Percentiles rank a stretch among this genome's conserved stretches.
phyloP scores from a whole-genome alignment of 1,140 invertebrate genomes.

The Eumaeus atala region DNA sequence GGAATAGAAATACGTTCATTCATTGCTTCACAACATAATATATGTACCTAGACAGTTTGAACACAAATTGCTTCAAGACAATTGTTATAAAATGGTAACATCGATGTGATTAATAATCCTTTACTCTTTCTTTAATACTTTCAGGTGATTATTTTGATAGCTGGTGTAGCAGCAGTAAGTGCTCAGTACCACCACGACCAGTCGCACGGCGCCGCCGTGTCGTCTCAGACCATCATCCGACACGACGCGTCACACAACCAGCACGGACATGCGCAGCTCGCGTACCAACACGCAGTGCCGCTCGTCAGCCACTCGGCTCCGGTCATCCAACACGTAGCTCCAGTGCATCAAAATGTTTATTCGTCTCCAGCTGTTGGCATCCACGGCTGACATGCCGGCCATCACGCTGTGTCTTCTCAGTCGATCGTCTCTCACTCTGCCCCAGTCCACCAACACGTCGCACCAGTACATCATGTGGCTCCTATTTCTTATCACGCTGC shows the following conservation, averaged over 20 bases:
- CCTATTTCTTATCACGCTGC: conserved; percentile 28
- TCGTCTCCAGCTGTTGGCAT: too few species aligned
- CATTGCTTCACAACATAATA: too few species aligned
- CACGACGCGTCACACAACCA: conserved; percentile 31
- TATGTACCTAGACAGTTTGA: too few species aligned
- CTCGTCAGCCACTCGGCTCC: neutral
- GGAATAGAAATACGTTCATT: too few species aligned
- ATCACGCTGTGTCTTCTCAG: neutral
- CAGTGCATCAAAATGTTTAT: too few species aligned
- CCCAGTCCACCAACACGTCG: conserved; percentile 14
- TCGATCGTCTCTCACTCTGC: conserved; percentile 9
- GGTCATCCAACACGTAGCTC: too few species aligned
- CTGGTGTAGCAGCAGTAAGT: conserved; percentile 12
- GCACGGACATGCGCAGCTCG: conserved; percentile 5
- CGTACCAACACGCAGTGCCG: neutral
- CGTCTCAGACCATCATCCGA: conserved; percentile 42
- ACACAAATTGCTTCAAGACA: too few species aligned
- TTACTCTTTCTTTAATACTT: neutral
- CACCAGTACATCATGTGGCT: conserved; percentile 25
- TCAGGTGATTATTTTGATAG: conserved; percentile 16
- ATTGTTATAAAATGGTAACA: too few species aligned
- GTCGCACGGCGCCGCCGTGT: conserved; percentile 31
- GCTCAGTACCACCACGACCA: conserved; percentile 16
- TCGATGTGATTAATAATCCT: too few species aligned
- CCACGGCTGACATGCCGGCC: too few species aligned